Conservation (phyloP, 2,113 vertebrate genomes). For the Ornithorhynchus anatinus region DNA sequence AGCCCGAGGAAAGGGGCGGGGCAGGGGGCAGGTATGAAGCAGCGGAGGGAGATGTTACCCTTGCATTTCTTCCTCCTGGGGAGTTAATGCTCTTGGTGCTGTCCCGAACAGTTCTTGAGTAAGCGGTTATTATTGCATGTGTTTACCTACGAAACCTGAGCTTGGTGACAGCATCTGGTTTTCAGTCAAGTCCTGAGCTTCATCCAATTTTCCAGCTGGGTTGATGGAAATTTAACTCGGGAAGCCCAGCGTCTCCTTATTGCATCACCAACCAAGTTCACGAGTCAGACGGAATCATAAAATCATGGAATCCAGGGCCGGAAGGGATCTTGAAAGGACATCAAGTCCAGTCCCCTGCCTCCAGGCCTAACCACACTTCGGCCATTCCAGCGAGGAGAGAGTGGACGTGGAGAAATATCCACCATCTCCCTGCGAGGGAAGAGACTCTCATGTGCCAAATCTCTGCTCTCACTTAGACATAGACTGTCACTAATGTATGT, state of each 20-base stretch:
- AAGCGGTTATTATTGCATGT: constrained; percentile 58
- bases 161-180: constrained; percentile 60
- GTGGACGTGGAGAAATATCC: no score
- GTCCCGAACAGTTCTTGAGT: constrained; percentile 55
- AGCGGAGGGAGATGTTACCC: constrained; percentile 47
- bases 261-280: constrained; percentile 32
- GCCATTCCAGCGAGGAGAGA: no score
- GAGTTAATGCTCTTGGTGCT: constrained; percentile 36
- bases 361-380: no score
- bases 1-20: no score
- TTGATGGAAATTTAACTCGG: constrained; percentile 63
- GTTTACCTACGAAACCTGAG: constrained; percentile 65
- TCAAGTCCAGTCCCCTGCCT: background rate
- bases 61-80: constrained; percentile 63
- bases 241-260: constrained; percentile 45
- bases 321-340: constrained; percentile 42
- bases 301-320: background rate
- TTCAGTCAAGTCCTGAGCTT: constrained; percentile 53
- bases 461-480: no score
- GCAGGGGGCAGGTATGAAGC: constrained; percentile 39
- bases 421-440: no score
- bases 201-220: constrained; percentile 63
- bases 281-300: constrained; percentile 35
- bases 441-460: no score
- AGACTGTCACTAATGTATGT: no score